These are phyloP conservation scores for Drosophila guanche DNA, from an alignment of 1,140 invertebrate genomes.

Conservation along the genomic window DNA sequence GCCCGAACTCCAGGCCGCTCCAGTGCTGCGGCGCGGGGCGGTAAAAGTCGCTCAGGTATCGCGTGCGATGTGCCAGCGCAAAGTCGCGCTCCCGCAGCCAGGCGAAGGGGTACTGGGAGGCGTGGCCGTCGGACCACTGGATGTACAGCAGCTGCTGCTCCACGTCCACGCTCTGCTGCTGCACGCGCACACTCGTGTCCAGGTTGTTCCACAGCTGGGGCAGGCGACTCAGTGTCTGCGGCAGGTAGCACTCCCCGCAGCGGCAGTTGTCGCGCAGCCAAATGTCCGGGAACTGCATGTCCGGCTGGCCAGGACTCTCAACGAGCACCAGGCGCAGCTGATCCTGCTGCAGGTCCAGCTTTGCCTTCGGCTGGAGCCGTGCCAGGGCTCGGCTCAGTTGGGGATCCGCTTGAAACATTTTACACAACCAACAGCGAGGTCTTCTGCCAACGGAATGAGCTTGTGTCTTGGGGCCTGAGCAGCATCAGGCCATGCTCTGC, in stretches of 20 bases:
- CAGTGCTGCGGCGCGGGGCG: conserved; percentile 85
- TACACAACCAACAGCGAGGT: conserved; percentile 29
- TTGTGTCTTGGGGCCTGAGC: not conserved
- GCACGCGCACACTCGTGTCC: conserved; percentile 58
- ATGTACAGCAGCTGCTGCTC: conserved; percentile 41
- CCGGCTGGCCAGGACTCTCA: conserved; percentile 22
- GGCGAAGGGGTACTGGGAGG: conserved; percentile 77
- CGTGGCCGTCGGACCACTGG: conserved; percentile 86
- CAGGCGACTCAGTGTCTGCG: conserved; percentile 85
- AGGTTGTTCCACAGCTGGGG: conserved; percentile 66
- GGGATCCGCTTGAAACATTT: conserved; percentile 44
- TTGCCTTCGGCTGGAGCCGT: not conserved
- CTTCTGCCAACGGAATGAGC: conserved; percentile 48
- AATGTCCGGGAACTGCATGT: conserved; percentile 85
- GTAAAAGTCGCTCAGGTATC: conserved; percentile 84
- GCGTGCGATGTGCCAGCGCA: conserved; percentile 83
- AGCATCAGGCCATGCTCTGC: conserved; percentile 14
- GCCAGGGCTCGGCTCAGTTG: conserved; percentile 1
- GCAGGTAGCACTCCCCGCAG: conserved; percentile 87
- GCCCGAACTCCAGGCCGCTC: conserved; percentile 85
- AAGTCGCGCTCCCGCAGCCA: conserved; percentile 87
- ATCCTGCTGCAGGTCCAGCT: conserved; percentile 17
- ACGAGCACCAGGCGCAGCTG: conserved; percentile 36
- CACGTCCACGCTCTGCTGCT: conserved; percentile 38
- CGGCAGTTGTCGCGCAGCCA: conserved; percentile 89